These are phyloP conservation scores for Odontomachus brunneus DNA, from an alignment of 1,140 invertebrate genomes.

Conservation along the genomic window DNA sequence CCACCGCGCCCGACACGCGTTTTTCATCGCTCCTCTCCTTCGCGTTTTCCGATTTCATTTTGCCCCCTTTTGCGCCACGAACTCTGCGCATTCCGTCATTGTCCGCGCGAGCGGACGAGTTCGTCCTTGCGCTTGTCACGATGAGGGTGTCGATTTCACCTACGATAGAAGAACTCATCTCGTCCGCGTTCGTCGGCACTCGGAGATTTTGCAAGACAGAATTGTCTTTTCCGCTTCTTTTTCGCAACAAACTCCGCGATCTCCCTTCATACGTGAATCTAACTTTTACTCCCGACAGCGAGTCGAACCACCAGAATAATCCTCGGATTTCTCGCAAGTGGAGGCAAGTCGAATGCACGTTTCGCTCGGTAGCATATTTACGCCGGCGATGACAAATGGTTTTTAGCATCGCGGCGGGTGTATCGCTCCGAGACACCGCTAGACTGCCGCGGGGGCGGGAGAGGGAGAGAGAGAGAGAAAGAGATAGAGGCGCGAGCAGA, in stretches of 20 bases:
- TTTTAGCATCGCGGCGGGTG: constrained; percentile 73
- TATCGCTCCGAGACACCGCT: constrained; percentile 66
- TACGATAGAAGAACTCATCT: too few species aligned
- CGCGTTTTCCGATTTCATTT: constrained; percentile 22
- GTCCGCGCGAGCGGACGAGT: too few species aligned
- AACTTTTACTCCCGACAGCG: constrained; percentile 33
- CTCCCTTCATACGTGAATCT: not conserved
- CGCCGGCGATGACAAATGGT: constrained; percentile 83
- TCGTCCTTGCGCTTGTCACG: too few species aligned
- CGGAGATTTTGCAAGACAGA: too few species aligned
- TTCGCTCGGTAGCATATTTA: constrained; percentile 79
- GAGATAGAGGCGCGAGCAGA: constrained; percentile 37
- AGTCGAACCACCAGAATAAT: constrained; percentile 40
- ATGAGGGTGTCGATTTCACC: not conserved
- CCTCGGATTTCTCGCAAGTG: constrained; percentile 50
- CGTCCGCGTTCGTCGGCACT: too few species aligned
- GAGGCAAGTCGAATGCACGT: constrained; percentile 63
- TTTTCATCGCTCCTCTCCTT: constrained; percentile 19
- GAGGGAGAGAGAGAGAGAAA: too few species aligned
- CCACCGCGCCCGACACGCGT: constrained; percentile 6
- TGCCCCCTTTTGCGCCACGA: not conserved
- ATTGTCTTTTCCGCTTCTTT: not conserved
- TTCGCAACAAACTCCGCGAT: not conserved
- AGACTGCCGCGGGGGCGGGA: too few species aligned
- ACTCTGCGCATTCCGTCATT: not conserved